Evolutionary conservation across 2,888 invertebrate species (phyloP), one percentile per base, ranked within the genome.

Genomic region (Ormyrus thymus): DNA sequence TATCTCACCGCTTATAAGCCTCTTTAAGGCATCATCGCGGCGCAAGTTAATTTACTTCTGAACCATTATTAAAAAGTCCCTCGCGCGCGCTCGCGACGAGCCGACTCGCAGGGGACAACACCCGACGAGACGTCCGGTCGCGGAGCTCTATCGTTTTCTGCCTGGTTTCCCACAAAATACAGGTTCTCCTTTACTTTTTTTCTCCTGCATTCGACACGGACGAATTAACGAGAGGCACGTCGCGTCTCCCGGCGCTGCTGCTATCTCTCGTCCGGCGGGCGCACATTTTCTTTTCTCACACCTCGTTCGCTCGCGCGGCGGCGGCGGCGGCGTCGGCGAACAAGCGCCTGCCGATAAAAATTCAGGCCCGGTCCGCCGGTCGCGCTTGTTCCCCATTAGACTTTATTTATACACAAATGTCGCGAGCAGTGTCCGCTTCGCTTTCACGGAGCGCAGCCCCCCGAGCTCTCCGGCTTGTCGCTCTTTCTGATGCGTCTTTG

Each of bases 341-440:
- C 46, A 48, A 45, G 51, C 61, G 29, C 58, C 58, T 29, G 56
- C 29, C 79, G 56, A 80, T 80, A 80, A 80, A 77, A 80, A 80
- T 80, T 74, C 77, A 69, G 15, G 43, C 58, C 50, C 59, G 69
- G 51, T 59, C 68, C 29, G 43, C 64, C 58, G 68, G 68, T 59
- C 64, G 53, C 56, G 77, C 71, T 77, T 74, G 78, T 81, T 76
- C 73, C 74, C 80, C 82, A 76, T 81, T 77, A 71, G 77, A 78
- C 70, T 81, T 82, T 82, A 81, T 83, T 81, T 81, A 81, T 81
- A 79, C 82, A 81, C 82, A 82, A 83, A 84, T 83, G 81, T 79
- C 80, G 79, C 79, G 81, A 53, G 15, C 62, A 15, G 3, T 2
- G 64, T 29, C 50, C 10, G 59, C 45, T 76, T 76, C 59, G 76